Percentiles rank a stretch among this genome's conserved stretches.
phyloP scores from a whole-genome alignment of 2,888 invertebrate species.

The Saturnia japonica region DNA sequence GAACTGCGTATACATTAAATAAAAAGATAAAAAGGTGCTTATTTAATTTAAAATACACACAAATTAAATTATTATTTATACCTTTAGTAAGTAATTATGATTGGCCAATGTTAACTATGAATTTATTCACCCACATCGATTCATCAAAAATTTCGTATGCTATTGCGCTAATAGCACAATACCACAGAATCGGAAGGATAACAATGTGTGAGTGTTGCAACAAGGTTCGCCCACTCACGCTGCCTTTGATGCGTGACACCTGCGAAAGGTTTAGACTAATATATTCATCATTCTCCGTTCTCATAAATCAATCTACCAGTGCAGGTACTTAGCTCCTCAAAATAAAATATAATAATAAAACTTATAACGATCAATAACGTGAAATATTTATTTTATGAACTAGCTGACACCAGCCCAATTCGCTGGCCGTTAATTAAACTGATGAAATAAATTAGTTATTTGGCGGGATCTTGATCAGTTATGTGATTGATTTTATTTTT shows the following conservation, averaged over 20 bases:
- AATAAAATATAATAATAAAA: too few species aligned
- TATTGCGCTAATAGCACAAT: conserved; percentile 31
- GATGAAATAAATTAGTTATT: too few species aligned
- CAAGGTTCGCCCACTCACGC: conserved; percentile 40
- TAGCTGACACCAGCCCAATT: not conserved
- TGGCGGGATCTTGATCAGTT: too few species aligned
- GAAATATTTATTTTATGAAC: not conserved
- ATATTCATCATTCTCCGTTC: not conserved
- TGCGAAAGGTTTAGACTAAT: conserved; percentile 16
- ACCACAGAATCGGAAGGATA: conserved; percentile 48
- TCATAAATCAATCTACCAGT: not conserved
- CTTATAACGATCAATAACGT: too few species aligned
- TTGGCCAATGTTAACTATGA: not conserved
- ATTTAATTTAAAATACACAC: too few species aligned
- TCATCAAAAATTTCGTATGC: conserved; percentile 14
- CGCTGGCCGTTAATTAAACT: too few species aligned
- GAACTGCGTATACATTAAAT: too few species aligned
- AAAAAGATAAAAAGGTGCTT: too few species aligned
- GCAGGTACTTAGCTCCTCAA: not conserved
- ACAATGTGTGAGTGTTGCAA: conserved; percentile 53
- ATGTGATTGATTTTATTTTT: too few species aligned
- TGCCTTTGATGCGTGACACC: conserved; percentile 10
- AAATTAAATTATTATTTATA: not conserved
- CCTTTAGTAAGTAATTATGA: not conserved
- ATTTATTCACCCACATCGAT: conserved; percentile 14